Conservation (phyloP, 2,113 vertebrate species). For the Azemiops feae region DNA sequence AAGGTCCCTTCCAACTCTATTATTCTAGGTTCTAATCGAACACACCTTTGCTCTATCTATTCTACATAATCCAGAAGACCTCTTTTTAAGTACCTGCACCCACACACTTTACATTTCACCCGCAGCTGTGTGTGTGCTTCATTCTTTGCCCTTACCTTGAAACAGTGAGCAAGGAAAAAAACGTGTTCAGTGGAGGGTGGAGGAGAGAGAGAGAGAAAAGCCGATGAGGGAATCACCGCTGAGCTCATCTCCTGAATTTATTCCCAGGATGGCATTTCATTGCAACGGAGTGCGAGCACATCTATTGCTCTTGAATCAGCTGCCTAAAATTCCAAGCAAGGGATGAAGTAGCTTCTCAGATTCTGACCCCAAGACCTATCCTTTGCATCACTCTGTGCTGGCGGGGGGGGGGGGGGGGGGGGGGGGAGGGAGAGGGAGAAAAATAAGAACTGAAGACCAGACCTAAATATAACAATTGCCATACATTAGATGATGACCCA, state of each 20-base stretch:
- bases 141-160: background rate
- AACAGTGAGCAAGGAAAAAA: background rate
- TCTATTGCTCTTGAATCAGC: background rate
- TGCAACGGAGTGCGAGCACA: slow-evolving; percentile 44
- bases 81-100: background rate
- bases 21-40: too few relatives aligned
- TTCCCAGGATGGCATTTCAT: slow-evolving; percentile 46
- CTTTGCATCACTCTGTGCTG: accelerated
- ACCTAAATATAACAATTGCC: background rate
- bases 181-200: background rate
- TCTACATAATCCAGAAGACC: background rate
- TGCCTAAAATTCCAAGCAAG: background rate
- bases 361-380: background rate
- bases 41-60: background rate
- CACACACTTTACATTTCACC: background rate
- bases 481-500: background rate
- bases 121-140: background rate
- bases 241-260: slow-evolving; percentile 9
- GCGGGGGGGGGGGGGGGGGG: accelerated
- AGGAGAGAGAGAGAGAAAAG: background rate
- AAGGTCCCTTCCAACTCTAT: too few relatives aligned
- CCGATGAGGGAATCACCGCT: background rate
- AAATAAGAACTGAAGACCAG: accelerated
- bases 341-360: background rate
- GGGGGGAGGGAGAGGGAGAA: background rate